phyloP scores from a whole-genome alignment of 2,888 invertebrate genomes.

The Synanthedon andrenaeformis region DNA sequence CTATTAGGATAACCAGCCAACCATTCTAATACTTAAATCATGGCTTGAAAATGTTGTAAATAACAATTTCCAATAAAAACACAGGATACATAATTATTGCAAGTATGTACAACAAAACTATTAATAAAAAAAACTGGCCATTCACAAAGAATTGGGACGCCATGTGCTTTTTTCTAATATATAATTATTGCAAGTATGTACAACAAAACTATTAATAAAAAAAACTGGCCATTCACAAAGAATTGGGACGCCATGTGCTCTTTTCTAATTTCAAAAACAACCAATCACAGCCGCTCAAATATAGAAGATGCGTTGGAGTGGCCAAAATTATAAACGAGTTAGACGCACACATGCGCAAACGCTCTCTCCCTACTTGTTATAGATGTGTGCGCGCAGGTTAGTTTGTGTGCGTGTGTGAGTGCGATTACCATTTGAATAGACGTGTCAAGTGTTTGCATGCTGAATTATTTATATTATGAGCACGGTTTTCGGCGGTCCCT shows the following conservation, averaged over 20 bases:
- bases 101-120: no score
- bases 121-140: slow-evolving; percentile 13
- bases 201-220: not conserved
- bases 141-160: slow-evolving; percentile 13
- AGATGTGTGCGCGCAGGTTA: slow-evolving; percentile 1
- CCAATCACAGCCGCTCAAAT: slow-evolving; percentile 34
- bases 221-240: slow-evolving; percentile 18
- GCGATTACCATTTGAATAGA: slow-evolving; percentile 53
- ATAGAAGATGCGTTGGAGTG: slow-evolving; percentile 49
- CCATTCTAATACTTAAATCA: no score
- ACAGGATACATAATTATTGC: no score
- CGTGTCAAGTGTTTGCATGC: slow-evolving; percentile 28
- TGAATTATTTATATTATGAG: slow-evolving; percentile 28
- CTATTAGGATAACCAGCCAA: no score
- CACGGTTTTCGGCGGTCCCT: not conserved
- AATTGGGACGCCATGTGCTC: slow-evolving; percentile 23
- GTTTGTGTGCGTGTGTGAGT: slow-evolving; percentile 30
- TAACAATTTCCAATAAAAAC: no score
- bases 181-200: no score
- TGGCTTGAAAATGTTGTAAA: no score
- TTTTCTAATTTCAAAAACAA: slow-evolving; percentile 33
- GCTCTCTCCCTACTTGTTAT: slow-evolving; percentile 6
- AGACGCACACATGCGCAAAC: slow-evolving; percentile 36
- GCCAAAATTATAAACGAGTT: slow-evolving; percentile 44
- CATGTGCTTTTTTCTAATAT: slow-evolving; percentile 33